Conservation (phyloP, 2,888 invertebrate genomes). For the Brenthis hecate region DNA sequence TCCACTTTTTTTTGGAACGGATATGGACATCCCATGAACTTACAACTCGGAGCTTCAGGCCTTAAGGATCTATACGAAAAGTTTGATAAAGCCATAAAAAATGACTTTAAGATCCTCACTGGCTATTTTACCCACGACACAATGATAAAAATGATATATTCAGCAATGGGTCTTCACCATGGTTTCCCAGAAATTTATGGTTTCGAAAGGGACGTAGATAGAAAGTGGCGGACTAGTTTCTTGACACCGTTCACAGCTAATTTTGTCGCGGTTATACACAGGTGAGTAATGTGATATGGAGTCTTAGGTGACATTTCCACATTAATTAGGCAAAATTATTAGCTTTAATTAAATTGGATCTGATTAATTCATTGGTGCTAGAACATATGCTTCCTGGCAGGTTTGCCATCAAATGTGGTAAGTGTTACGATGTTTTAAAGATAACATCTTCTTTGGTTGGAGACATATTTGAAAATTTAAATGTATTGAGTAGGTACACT, state of each 20-base stretch:
- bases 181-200: constrained; percentile 79
- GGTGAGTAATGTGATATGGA: constrained; percentile 22
- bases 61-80: constrained; percentile 83
- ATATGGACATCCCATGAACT: constrained; percentile 37
- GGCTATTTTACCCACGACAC: constrained; percentile 84
- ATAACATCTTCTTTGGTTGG: too few relatives aligned
- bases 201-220: constrained; percentile 79
- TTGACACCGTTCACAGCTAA: constrained; percentile 62
- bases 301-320: constrained; percentile 10
- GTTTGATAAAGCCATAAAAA: constrained; percentile 52
- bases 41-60: constrained; percentile 69
- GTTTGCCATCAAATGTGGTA: too few relatives aligned
- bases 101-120: constrained; percentile 51
- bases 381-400: too few relatives aligned
- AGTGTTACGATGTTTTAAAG: too few relatives aligned
- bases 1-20: constrained; percentile 45
- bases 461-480: too few relatives aligned
- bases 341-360: too few relatives aligned
- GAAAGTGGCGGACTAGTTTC: constrained; percentile 71
- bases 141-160: constrained; percentile 80
- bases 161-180: constrained; percentile 65
- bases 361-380: too few relatives aligned
- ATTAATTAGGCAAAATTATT: background rate
- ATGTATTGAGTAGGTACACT: too few relatives aligned
- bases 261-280: constrained; percentile 21